Evolutionary conservation across 2,113 vertebrate genomes (phyloP).

Genomic region (Larimichthys polyactis): DNA sequence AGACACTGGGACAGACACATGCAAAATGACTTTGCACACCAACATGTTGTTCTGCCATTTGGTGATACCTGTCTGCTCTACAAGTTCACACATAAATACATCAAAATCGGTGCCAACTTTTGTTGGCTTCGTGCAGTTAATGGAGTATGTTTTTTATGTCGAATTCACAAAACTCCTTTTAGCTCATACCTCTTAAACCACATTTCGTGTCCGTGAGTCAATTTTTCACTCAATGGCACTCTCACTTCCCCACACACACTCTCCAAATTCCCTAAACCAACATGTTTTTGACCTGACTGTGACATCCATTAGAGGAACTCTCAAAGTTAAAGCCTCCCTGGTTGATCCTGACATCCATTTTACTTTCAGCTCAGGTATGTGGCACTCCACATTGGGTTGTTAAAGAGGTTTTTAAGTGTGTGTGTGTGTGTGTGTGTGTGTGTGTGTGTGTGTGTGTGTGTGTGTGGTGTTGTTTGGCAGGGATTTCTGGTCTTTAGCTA

Average conservation of each 20-base stretch:
- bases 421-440: conserved; percentile 13
- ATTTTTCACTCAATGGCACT: neutral
- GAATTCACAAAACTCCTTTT: neutral
- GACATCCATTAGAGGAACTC: conserved; percentile 58
- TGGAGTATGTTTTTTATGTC: too few species aligned
- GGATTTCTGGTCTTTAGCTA: conserved; percentile 44
- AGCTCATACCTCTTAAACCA: neutral
- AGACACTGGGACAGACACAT: too few species aligned
- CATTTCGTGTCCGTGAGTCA: neutral
- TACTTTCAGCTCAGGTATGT: conserved; percentile 68
- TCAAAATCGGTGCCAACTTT: too few species aligned
- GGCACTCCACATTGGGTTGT: conserved; percentile 29
- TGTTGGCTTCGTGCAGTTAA: too few species aligned
- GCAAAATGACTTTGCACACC: too few species aligned
- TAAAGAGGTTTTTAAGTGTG: conserved; percentile 30
- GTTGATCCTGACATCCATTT: conserved; percentile 58
- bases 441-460: conserved; percentile 8
- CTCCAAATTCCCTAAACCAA: conserved; percentile 34
- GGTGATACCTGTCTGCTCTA: too few species aligned
- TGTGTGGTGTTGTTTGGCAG: conserved; percentile 10
- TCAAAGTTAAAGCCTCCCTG: conserved; percentile 30
- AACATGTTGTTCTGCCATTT: too few species aligned
- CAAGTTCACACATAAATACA: too few species aligned
- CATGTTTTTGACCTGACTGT: conserved; percentile 48
- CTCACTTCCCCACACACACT: neutral